Evolutionary conservation across 53 echinoderm and acorn worm genomes (phyloP).

Genomic region (Paracentrotus lividus): DNA sequence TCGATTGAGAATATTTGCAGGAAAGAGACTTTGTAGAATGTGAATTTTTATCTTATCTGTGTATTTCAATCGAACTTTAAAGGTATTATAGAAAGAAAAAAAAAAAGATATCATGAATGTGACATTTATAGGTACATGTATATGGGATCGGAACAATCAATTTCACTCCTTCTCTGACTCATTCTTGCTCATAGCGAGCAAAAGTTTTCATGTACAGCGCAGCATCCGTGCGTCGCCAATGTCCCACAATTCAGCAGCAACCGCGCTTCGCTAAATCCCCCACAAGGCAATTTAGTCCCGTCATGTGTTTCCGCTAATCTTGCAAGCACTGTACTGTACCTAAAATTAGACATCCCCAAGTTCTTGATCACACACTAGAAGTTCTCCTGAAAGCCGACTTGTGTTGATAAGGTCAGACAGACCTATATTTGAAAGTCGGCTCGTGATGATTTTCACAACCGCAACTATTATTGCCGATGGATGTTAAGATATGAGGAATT

Average conservation of each 20-base stretch:
- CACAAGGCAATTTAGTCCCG: conserved; percentile 34
- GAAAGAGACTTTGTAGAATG: too few relatives aligned
- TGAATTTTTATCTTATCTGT: too few relatives aligned
- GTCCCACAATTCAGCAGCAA: too few relatives aligned
- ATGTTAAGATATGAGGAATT: not conserved
- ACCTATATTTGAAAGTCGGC: conserved; percentile 46
- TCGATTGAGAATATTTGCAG: too few relatives aligned
- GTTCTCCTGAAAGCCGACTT: not conserved
- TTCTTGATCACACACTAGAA: not conserved
- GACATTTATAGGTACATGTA: not conserved
- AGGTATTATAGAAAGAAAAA: too few relatives aligned
- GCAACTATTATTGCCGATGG: conserved; percentile 39
- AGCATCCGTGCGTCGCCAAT: not conserved
- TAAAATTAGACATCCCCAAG: conserved; percentile 49
- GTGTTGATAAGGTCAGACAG: conserved; percentile 53
- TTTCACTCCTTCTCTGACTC: conserved; percentile 41
- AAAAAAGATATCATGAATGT: not conserved
- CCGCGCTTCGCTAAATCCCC: not conserved
- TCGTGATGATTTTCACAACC: conserved; percentile 37
- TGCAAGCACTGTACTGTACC: not conserved
- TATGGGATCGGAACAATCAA: conserved; percentile 63
- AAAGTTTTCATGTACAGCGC: not conserved
- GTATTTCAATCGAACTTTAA: too few relatives aligned
- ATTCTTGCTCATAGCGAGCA: conserved; percentile 13
- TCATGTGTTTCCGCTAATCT: conserved; percentile 65